Base-by-base conservation (phyloP, 2,797 vertebrate species). In the Gambusia yucatana region DNA sequence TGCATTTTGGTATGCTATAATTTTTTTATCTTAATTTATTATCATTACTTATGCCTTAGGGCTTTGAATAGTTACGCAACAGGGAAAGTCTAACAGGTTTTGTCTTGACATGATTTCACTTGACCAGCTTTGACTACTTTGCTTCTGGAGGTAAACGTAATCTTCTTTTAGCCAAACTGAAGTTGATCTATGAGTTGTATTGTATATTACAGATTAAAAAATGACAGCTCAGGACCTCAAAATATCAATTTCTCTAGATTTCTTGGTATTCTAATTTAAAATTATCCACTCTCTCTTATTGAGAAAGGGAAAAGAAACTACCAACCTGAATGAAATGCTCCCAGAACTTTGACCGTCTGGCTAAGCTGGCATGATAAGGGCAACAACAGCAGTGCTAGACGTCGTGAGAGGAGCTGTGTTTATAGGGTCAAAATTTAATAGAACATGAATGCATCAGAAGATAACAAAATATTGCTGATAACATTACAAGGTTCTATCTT, bases 301-400 rank as follows among this genome's bases (percentile, higher is more conserved):
- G 65, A 69, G 8, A 39, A 17, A 33, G 33, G 14, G 5, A 52
- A 39, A 69, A 69, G 41, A 69, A 25, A 43, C 65, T 6, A 25
- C 39, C 36, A 69, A 10, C 4, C 4, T 41, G n/a, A 69, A 25
- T n/a, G 39, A 41, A 25, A 79, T 50, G 59, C 48, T 63, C 73
- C 75, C 43, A 71, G 84, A 86, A 90, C 88, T 91, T 80, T 91
- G 91, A 91, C 82, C 76, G 77, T 88, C 84, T 88, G 86, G 79
- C 61, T 77, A 36, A 55, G 88, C 87, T 89, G 88, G 83, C 85
- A 89, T 88, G 84, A 84, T 44, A 83, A 95, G 80, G 74, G 89
- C 81, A 85, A 83, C 80, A 84, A 76, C 82, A 87, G 83, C 75
- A 79, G 84, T 50, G 69, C 76, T 76, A 59, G 75, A 87, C 80